phyloP scores from a whole-genome alignment of 2,113 vertebrate species.

The Oreocharis arfaki region DNA sequence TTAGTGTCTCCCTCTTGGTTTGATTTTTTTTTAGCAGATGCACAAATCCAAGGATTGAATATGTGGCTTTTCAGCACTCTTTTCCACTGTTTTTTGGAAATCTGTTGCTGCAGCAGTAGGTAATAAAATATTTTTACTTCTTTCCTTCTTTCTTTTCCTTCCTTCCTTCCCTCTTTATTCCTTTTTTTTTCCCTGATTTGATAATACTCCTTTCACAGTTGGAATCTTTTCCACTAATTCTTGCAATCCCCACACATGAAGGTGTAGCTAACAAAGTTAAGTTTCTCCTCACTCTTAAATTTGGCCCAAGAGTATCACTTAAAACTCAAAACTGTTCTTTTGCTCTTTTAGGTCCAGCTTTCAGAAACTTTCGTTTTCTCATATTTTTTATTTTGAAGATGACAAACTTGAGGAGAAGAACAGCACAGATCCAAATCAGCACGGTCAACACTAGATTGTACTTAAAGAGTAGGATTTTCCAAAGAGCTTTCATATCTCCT shows the following conservation, averaged over 20 bases:
- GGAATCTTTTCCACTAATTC: background rate
- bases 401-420: background rate
- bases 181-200: background rate
- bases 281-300: background rate
- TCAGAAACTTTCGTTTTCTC: background rate
- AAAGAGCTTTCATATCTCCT: background rate
- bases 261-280: background rate
- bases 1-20: background rate
- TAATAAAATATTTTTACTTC: background rate
- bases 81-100: background rate
- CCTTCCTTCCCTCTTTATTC: no score
- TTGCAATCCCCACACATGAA: background rate
- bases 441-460: background rate
- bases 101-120: background rate
- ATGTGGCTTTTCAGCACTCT: background rate
- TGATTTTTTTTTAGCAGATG: background rate
- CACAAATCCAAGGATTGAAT: background rate
- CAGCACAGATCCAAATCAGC: background rate
- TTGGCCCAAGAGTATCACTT: background rate
- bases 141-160: no score
- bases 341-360: background rate
- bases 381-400: background rate
- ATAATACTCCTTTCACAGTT: background rate
- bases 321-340: background rate
- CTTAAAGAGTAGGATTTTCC: background rate